Base-by-base conservation (phyloP, 1,140 invertebrate genomes). In the Magallana ariakensis region DNA sequence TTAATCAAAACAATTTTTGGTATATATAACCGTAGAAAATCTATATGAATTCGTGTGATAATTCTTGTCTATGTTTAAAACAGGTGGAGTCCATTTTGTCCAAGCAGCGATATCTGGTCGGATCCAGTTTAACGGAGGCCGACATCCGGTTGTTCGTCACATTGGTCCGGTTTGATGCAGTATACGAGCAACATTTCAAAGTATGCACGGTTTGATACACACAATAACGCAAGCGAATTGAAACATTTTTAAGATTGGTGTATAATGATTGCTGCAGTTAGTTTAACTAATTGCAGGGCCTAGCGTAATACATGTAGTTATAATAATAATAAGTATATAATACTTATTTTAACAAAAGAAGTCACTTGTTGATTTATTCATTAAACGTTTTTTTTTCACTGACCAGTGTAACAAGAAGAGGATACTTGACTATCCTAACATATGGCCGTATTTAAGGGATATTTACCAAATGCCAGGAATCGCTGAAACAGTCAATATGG, bases 101-200 rank as follows among this genome's bases (percentile, higher is more conserved):
- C 7, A 91, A 91, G 70, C 86, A 87, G 11, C 89, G 93, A 15
- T 94, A 93, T 85, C 85, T 94, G n/a, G 88, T 87, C 1, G 93
- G 93, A 46, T 84, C 86, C 9, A 56, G 26, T 22, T 13, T 94
- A 9, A 94, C 94, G 13, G 93, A 94, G 84, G 93, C 93, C 33
- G 94, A 94, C 88, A 87, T 94, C 19, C 87, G 93, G 22, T 88
- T 94, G 1, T 94, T 93, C 83, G 90, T 92, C 15, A 94, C 93
- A 0, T 84, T 94, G 10, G 86, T 94, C 16, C 85, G 94, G 16
- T 94, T 94, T 89, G 94, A 94, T 85, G 86, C 85, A 80, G 94
- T 94, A 33, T 94, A 94, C 86, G 89, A 91, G 60, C 90, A 89
- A 15, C 93, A 94, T 85, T 94, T 94, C 85, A 94, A 94, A 90